Evolutionary conservation across 2,888 invertebrate species (phyloP).

Genomic region (Thelaira solivaga): DNA sequence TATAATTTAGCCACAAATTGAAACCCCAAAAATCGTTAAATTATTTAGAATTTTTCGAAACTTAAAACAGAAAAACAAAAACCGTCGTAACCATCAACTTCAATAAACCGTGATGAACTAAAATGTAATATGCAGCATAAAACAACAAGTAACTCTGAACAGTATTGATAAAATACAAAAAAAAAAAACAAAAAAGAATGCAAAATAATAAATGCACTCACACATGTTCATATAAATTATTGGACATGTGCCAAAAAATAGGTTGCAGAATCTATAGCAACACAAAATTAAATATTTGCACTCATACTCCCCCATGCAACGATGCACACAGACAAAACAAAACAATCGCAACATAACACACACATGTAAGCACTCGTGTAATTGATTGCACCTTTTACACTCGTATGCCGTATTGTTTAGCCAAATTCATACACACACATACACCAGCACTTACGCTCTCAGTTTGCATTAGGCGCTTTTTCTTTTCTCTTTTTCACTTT

Average conservation of each 20-base stretch:
- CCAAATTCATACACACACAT: not conserved
- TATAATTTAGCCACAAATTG: not conserved
- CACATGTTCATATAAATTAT: too few species aligned
- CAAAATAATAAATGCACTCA: slow-evolving; percentile 6
- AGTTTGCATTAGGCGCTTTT: not conserved
- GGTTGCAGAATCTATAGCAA: too few species aligned
- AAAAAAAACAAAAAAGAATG: not conserved
- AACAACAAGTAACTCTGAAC: slow-evolving; percentile 23
- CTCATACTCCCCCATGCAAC: too few species aligned
- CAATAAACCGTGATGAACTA: slow-evolving; percentile 46
- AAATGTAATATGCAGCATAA: slow-evolving; percentile 36
- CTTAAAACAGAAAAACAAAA: not conserved
- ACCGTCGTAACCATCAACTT: slow-evolving; percentile 30
- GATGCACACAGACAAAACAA: not conserved
- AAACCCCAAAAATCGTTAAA: slow-evolving; percentile 6
- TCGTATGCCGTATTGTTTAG: slow-evolving; percentile 2
- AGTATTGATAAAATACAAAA: not conserved
- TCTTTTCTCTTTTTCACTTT: not conserved
- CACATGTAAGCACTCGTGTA: not conserved
- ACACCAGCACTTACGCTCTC: not conserved
- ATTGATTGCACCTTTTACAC: slow-evolving; percentile 3
- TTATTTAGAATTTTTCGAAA: not conserved
- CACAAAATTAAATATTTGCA: too few species aligned
- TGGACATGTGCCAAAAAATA: too few species aligned
- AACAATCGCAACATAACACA: not conserved